These are phyloP conservation scores for Panagrolaimus sp. DNA, from an alignment of 1,140 invertebrate species.

Conservation along the genomic window DNA sequence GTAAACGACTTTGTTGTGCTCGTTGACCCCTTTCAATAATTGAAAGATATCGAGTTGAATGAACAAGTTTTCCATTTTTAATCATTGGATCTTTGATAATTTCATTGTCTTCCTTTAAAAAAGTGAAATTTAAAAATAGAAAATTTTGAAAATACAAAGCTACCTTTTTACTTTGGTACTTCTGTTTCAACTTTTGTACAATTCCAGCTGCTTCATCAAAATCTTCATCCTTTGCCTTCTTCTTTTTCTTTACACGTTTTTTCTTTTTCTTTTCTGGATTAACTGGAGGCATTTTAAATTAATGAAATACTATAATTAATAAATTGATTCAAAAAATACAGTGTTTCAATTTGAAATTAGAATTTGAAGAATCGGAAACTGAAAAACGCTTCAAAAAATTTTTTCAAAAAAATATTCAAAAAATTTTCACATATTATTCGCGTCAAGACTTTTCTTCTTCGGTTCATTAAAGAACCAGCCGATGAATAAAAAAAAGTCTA, in stretches of 20 bases:
- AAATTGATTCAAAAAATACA: no score
- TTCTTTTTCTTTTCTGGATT: constrained; percentile 1
- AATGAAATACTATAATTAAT: no score
- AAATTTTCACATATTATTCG: no score
- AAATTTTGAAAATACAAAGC: background rate
- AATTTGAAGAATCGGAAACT: no score
- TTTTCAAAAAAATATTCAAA: no score
- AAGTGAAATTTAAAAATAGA: background rate
- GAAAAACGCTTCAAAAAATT: no score
- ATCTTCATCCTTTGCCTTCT: constrained; percentile 3
- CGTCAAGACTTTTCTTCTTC: no score
- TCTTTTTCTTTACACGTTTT: constrained; percentile 2
- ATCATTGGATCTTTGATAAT: background rate
- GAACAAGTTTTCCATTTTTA: background rate
- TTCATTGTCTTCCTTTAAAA: background rate
- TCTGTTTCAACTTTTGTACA: constrained; percentile 1
- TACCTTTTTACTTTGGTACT: background rate
- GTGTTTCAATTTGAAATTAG: no score
- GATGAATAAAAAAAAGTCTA: no score
- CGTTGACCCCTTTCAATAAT: background rate
- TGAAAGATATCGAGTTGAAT: background rate
- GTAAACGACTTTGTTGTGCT: background rate
- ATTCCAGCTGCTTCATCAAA: constrained; percentile 1
- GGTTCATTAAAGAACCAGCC: no score
- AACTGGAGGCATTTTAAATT: no score